Evolutionary conservation across 35 echinoderm and acorn worm genomes (phyloP).

Genomic region (Apostichopus parvimensis): DNA sequence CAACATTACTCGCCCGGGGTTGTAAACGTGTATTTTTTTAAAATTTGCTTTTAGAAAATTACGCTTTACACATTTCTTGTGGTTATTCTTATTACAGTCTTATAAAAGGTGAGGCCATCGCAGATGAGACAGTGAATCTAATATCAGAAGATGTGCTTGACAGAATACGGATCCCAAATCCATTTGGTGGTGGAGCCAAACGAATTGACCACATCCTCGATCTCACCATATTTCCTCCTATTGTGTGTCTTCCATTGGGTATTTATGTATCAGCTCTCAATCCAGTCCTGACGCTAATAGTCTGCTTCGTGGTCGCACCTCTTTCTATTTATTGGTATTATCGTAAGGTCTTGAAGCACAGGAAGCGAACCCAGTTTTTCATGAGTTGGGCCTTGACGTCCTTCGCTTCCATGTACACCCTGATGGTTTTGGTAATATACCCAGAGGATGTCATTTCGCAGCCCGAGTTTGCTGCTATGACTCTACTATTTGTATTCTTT

Average conservation of each 20-base stretch:
- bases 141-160: constrained; percentile 61
- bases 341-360: constrained; percentile 56
- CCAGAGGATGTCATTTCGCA: constrained; percentile 49
- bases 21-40: no score
- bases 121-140: constrained; percentile 23
- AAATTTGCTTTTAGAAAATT: no score
- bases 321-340: constrained; percentile 60
- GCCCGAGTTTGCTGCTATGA: constrained; percentile 53
- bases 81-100: constrained; percentile 56
- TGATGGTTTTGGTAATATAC: constrained; percentile 61
- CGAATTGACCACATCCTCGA: constrained; percentile 81
- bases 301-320: constrained; percentile 58
- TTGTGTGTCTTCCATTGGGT: constrained; percentile 67
- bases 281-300: constrained; percentile 41
- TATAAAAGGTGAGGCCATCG: constrained; percentile 60
- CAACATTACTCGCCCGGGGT: not conserved
- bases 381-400: constrained; percentile 83
- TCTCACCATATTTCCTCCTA: constrained; percentile 64
- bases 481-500: constrained; percentile 63
- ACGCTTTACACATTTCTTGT: not conserved
- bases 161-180: constrained; percentile 81
- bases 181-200: constrained; percentile 77
- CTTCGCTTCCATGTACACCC: constrained; percentile 63
- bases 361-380: constrained; percentile 85
- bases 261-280: constrained; percentile 63